Evolutionary conservation across 2,888 invertebrate species (phyloP).

Genomic region (Chloroclystis v-ata): DNA sequence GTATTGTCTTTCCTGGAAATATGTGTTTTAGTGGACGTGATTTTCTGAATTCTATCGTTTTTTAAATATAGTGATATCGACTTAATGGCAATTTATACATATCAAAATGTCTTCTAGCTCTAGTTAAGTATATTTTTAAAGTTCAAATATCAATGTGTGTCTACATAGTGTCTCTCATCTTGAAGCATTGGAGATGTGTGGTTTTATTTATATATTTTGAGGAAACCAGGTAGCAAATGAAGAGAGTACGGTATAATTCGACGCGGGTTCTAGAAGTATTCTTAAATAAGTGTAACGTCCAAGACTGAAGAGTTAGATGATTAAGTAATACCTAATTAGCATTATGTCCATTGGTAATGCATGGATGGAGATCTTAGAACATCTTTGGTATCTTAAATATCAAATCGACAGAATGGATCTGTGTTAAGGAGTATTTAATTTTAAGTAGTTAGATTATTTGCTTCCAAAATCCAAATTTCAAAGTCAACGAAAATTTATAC

Average conservation of each 20-base stretch:
- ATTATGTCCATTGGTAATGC: slow-evolving; percentile 73
- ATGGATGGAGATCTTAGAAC: slow-evolving; percentile 45
- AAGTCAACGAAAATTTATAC: slow-evolving; percentile 75
- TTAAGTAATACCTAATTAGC: slow-evolving; percentile 75
- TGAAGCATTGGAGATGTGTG: slow-evolving; percentile 17
- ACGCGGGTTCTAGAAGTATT: slow-evolving; percentile 76
- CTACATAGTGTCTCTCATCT: slow-evolving; percentile 25
- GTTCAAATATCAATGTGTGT: slow-evolving; percentile 39
- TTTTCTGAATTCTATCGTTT: slow-evolving; percentile 51
- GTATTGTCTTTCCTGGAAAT: slow-evolving; percentile 52
- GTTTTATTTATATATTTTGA: slow-evolving; percentile 19
- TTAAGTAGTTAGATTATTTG: slow-evolving; percentile 57
- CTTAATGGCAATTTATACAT: slow-evolving; percentile 31
- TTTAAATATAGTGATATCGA: slow-evolving; percentile 26
- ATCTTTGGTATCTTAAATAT: slow-evolving; percentile 34
- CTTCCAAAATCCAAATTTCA: slow-evolving; percentile 65
- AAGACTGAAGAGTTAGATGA: slow-evolving; percentile 77
- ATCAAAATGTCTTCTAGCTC: slow-evolving; percentile 34
- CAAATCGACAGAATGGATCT: slow-evolving; percentile 25
- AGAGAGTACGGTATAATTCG: slow-evolving; percentile 56
- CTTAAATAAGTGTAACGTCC: slow-evolving; percentile 76
- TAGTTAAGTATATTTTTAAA: slow-evolving; percentile 24
- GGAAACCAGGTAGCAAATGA: slow-evolving; percentile 28
- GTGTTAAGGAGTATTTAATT: slow-evolving; percentile 29
- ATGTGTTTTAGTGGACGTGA: slow-evolving; percentile 58